Base-by-base conservation (phyloP, 2,797 vertebrate genomes). In the Anguilla marmorata region DNA sequence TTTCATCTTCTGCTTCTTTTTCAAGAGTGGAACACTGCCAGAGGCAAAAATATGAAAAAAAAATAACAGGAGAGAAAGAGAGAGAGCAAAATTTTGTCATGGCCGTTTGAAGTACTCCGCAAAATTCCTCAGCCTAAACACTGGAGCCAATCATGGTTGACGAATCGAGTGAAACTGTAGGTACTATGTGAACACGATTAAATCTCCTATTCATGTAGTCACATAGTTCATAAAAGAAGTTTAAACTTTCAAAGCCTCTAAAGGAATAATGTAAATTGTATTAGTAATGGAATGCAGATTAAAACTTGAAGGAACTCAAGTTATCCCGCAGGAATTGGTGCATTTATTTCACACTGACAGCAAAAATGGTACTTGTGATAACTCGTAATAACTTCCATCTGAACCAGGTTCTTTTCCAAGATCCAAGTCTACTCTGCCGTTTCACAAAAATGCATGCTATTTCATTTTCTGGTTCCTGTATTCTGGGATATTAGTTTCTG, bases 11-110 rank as follows among this genome's bases (percentile, higher is more conserved):
- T 80, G 37, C 66, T 86, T 74, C 56, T 88, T 66, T 41, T 85
- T 88, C 58, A 45, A 56, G 69, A 45, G 33, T 63, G 85, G 88
- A 88, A 88, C 85, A 69, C 56, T 30, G 88, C 88, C 88, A 86
- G 85, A 76, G 84, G 87, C 84, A 86, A 54, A 88, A 50, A 41
- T 85, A 66, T 60, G 6, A 30, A 74, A 30, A 60, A 84, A 52
- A 88, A 58, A 11, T 21, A 69, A 85, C 76, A 19, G 24, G 66
- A 12, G 50, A 50, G 69, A 84, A 72, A 88, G 41, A 86, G 54
- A 72, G 63, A 85, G 37, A 56, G 37, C 52, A 79, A 48, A 86
- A 50, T 58, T 83, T 86, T 76, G 80, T 74, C 58, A 30, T 56
- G 85, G 74, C 85, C 19, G 87, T 88, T 84, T 88, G 88, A 88